Evolutionary conservation across 2,888 invertebrate species (phyloP), one percentile per base, ranked within the genome.

Genomic region (Rhorus exstirpatorius): DNA sequence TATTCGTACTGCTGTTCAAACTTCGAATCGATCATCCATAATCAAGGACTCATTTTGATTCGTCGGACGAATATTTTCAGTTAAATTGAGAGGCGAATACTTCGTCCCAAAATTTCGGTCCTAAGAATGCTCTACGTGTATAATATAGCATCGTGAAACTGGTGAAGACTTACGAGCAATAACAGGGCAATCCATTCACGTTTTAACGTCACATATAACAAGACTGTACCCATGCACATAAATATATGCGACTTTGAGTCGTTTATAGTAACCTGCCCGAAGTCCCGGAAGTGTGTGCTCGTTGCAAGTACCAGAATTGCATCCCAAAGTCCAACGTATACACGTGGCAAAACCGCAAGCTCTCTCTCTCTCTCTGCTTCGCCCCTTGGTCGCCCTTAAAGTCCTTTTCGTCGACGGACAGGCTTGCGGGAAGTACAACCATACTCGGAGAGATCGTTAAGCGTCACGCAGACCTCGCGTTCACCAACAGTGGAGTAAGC

Each of bases 371-470:
- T 55, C 53, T 6, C 24, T 24, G 6, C 46, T 17, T 12, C 21
- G 24, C 49, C 35, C 44, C 38, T 21, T 24, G 14, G 35, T 19
- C 21, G 53, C 35, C 31, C 3, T 65, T 65, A 61, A 31, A 46
- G 60, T 70, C 53, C 63, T 70, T 49, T 67, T 46, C 38, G 74
- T 26, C 26, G 65, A 10, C 21, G 38, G 51, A 61, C 35, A 21
- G 53, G 41, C 63, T n/a, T n/a, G 70, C 49, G 41, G 55, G 46
- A 71, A 60, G 72, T 67, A 60, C 71, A 31, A 21, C 61, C 21
- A 46, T 44, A 12, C 67, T 65, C 58, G 53, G 88, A 89, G 87
- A 87, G 88, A 90, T 89, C 89, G 87, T 86, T 84, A 71, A 49
- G 35, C 80, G 86, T 87, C 88, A 89, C 86, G 88, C 87, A 84